Conservation (phyloP, 2,113 vertebrate genomes). For the Tursiops truncatus region DNA sequence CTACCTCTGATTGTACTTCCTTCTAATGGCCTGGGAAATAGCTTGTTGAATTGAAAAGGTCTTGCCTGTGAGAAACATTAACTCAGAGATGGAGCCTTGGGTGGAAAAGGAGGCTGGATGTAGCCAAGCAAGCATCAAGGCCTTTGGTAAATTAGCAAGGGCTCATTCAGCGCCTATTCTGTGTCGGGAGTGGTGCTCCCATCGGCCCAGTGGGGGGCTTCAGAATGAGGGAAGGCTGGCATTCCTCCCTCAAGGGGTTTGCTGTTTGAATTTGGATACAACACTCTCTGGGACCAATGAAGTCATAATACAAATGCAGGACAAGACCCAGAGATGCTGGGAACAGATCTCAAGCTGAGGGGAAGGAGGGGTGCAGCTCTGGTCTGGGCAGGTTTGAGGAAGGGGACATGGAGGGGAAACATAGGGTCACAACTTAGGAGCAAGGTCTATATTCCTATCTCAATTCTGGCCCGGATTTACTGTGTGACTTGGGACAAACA, state of each 20-base stretch:
- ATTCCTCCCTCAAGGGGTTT: neutral
- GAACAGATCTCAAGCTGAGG: neutral
- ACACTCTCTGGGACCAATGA: neutral
- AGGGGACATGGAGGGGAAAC: neutral
- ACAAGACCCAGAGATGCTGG: neutral
- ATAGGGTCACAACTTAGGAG: neutral
- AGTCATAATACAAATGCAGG: neutral
- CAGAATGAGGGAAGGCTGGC: neutral
- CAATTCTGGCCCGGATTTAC: neutral
- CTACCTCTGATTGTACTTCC: neutral
- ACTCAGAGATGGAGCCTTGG: rapidly evolving
- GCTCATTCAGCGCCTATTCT: neutral
- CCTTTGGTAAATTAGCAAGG: neutral
- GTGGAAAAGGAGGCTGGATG: neutral
- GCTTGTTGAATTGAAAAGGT: neutral
- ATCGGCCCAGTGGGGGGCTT: neutral
- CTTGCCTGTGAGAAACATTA: neutral
- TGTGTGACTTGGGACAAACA: neutral
- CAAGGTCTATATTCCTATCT: neutral
- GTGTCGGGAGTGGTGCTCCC: too few relatives aligned
- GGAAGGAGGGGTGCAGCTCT: neutral
- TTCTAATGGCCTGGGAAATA: slow-evolving; percentile 18
- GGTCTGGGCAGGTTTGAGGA: neutral
- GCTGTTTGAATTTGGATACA: neutral
- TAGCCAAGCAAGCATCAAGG: neutral